Evolutionary conservation across 2,888 invertebrate genomes (phyloP), one percentile per base, ranked within the genome.

Genomic region (Caenorhabditis sulstoni): DNA sequence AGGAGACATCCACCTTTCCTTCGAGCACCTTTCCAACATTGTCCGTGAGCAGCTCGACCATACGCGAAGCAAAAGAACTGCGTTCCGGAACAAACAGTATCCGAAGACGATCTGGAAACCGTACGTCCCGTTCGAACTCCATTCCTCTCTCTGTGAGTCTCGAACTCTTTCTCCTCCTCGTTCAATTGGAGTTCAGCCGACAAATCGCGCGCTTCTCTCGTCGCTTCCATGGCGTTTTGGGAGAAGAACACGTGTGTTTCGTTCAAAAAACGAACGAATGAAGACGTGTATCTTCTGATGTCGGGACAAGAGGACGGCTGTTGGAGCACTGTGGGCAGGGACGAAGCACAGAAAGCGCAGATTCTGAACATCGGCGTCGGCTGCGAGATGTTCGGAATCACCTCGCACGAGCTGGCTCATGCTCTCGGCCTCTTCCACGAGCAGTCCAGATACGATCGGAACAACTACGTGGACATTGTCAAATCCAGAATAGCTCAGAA

Each of bases 301-400:
- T 68, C 75, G 0, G 81, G 76, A 11, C 39, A 76, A 4, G 81
- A 82, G 52, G 73, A 75, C 20, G 82, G 82, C 12, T 82, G 82
- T 20, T 82, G 82, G 82, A 81, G 81, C 50, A 79, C 80, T 18
- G 82, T 82, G 1, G 82, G 82, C n/a, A 78, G 79, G 14, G 82
- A 82, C 57, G 68, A 71, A 47, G 29, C 65, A 4, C 81, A 81
- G 57, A 68, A 65, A 35, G 67, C 71, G 50, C 82, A 82, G 41
- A 66, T 75, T 58, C 45, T 82, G 52, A 81, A 78, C 45, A 82
- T 82, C 37, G 82, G 82, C 45, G 37, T 22, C 11, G 82, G 82
- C 11, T 82, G 82, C 59, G 82, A 82, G 41, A 71, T 74, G 70
- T 81, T 83, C 47, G 83, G 83, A n/a, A 79, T 83, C 45, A 83